A percentile compares a stretch with the other conserved stretches of the same genome.
phyloP scores from a whole-genome alignment of 2,113 vertebrate species.

The Pontoporia blainvillei region DNA sequence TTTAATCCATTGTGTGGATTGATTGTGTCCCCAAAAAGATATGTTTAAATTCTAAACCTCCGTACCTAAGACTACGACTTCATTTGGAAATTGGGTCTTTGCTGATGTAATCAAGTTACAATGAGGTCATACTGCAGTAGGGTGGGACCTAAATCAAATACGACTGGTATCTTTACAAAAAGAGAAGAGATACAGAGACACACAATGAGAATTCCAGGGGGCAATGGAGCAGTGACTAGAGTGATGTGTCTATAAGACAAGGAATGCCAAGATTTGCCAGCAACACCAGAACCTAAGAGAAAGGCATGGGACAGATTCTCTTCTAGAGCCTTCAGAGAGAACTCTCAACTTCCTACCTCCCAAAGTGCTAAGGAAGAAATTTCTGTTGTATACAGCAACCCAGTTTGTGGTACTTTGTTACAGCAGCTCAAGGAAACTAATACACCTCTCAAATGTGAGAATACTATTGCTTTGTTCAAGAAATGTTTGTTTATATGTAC shows the following conservation, averaged over 20 bases:
- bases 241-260: background rate
- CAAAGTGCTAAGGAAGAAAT: background rate
- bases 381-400: background rate
- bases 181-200: background rate
- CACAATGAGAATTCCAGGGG: accelerated
- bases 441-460: background rate
- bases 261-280: background rate
- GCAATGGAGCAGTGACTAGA: background rate
- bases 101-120: background rate
- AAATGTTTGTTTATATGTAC: background rate
- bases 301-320: background rate
- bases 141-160: background rate
- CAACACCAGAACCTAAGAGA: background rate
- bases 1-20: background rate
- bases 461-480: background rate
- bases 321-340: background rate
- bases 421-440: background rate
- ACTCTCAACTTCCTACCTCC: background rate
- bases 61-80: background rate
- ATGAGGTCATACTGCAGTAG: background rate
- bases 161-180: background rate
- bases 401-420: background rate
- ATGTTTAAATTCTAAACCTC: background rate
- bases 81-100: background rate
- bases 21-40: background rate